phyloP scores from a whole-genome alignment of 2,797 vertebrate genomes.

The Sebastes aleutianus region DNA sequence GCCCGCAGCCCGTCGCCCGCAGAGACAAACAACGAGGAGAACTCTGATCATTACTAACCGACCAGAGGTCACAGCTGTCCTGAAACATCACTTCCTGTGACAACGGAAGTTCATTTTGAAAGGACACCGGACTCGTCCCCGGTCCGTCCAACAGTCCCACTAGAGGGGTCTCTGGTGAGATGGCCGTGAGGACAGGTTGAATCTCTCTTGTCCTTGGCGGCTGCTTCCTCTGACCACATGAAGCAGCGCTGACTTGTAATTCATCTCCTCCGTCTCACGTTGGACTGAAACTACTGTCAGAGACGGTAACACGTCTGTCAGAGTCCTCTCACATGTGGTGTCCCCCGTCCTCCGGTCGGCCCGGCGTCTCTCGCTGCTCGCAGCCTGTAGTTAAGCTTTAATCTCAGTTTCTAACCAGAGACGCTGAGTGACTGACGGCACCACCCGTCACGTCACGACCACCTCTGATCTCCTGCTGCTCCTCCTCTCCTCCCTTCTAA shows the following conservation, averaged over 20 bases:
- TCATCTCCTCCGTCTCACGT: too few relatives aligned
- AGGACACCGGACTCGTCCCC: too few relatives aligned
- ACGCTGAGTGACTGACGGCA: background rate
- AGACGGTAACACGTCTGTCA: background rate
- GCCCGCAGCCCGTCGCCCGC: background rate
- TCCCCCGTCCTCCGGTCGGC: background rate
- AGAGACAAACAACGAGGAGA: conserved; percentile 35
- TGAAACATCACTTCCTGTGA: too few relatives aligned
- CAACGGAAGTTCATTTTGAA: too few relatives aligned
- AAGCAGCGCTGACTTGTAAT: background rate
- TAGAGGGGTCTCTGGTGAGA: too few relatives aligned
- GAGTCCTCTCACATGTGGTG: background rate
- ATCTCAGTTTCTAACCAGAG: conserved; percentile 7
- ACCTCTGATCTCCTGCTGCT: background rate
- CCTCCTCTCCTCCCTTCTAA: background rate
- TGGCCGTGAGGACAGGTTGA: too few relatives aligned
- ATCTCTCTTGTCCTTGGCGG: too few relatives aligned
- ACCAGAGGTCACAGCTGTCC: background rate
- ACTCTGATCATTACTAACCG: conserved; percentile 2
- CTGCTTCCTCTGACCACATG: background rate
- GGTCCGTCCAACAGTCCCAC: too few relatives aligned
- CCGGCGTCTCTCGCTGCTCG: too few relatives aligned
- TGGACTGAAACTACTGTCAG: too few relatives aligned
- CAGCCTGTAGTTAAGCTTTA: background rate
- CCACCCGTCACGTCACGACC: background rate